Evolutionary conservation across 2,888 invertebrate species (phyloP).

Genomic region (Dynastes grantii): DNA sequence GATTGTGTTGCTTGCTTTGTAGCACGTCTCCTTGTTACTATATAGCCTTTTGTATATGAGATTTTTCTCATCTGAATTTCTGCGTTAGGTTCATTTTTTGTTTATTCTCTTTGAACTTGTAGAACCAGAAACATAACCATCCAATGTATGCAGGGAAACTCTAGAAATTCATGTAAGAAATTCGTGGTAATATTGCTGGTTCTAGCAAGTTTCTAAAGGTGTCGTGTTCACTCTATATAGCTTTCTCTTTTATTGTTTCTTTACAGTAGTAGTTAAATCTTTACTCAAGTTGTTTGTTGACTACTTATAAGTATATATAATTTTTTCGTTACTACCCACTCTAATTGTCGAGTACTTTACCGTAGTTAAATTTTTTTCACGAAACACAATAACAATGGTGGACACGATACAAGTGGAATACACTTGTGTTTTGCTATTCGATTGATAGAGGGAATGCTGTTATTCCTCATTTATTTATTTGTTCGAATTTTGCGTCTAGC

Average conservation of each 20-base stretch:
- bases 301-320: slow-evolving; percentile 9
- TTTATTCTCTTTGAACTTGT: slow-evolving; percentile 35
- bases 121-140: slow-evolving; percentile 21
- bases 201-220: slow-evolving; percentile 53
- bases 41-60: slow-evolving; percentile 52
- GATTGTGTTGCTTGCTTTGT: slow-evolving; percentile 66
- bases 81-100: slow-evolving; percentile 55
- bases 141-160: no score
- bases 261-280: slow-evolving; percentile 45
- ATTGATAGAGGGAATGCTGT: neutral
- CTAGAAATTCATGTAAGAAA: neutral
- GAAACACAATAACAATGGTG: slow-evolving; percentile 52
- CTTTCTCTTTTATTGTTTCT: slow-evolving; percentile 46
- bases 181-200: neutral
- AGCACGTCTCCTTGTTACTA: slow-evolving; percentile 58
- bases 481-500: neutral
- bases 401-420: slow-evolving; percentile 56
- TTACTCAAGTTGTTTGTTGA: slow-evolving; percentile 41
- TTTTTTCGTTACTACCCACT: slow-evolving; percentile 24
- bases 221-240: slow-evolving; percentile 58
- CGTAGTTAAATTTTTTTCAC: slow-evolving; percentile 36
- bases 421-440: slow-evolving; percentile 56
- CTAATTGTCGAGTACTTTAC: slow-evolving; percentile 39
- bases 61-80: slow-evolving; percentile 53
- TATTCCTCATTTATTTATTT: slow-evolving; percentile 1